phyloP scores from a whole-genome alignment of 1,140 invertebrate genomes.

The Philopotamus ludificatus region DNA sequence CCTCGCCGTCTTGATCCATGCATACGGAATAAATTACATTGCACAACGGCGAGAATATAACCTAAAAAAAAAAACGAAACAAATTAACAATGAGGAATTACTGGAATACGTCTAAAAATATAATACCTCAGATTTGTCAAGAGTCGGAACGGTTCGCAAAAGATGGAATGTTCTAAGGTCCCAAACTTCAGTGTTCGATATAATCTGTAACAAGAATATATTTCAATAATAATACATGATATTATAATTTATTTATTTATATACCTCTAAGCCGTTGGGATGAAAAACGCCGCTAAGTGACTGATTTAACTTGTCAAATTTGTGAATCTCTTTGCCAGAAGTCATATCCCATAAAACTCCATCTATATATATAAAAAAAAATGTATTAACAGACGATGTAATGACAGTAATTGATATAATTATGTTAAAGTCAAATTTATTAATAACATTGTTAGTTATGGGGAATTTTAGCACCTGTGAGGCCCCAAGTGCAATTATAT shows the following conservation, averaged over 20 bases:
- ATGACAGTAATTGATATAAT: too few species aligned
- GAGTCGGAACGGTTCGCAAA: slow-evolving; percentile 85
- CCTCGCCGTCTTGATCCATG: slow-evolving; percentile 63
- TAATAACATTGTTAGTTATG: too few species aligned
- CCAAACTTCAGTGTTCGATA: slow-evolving; percentile 92
- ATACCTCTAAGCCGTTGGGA: slow-evolving; percentile 91
- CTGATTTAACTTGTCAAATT: slow-evolving; percentile 97
- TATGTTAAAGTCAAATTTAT: too few species aligned
- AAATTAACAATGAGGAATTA: slow-evolving; percentile 47
- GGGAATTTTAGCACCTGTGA: too few species aligned
- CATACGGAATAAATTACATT: slow-evolving; percentile 58
- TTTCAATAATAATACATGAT: slow-evolving; percentile 14
- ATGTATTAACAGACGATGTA: too few species aligned
- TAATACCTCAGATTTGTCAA: slow-evolving; percentile 81
- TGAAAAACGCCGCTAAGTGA: slow-evolving; percentile 94
- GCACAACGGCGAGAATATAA: slow-evolving; percentile 51
- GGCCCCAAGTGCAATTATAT: too few species aligned
- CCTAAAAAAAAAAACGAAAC: slow-evolving; percentile 45
- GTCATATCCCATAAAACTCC: slow-evolving; percentile 96
- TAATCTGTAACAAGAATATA: slow-evolving; percentile 54
- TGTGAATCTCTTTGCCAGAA: slow-evolving; percentile 85
- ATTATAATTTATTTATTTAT: slow-evolving; percentile 8
- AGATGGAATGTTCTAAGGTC: slow-evolving; percentile 94
- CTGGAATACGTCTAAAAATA: slow-evolving; percentile 57
- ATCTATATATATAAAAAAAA: slow-evolving; percentile 58